A percentile compares a stretch with the other conserved stretches of the same genome.
phyloP scores from a whole-genome alignment of 2,888 invertebrate species.

The Pterostichus madidus region DNA sequence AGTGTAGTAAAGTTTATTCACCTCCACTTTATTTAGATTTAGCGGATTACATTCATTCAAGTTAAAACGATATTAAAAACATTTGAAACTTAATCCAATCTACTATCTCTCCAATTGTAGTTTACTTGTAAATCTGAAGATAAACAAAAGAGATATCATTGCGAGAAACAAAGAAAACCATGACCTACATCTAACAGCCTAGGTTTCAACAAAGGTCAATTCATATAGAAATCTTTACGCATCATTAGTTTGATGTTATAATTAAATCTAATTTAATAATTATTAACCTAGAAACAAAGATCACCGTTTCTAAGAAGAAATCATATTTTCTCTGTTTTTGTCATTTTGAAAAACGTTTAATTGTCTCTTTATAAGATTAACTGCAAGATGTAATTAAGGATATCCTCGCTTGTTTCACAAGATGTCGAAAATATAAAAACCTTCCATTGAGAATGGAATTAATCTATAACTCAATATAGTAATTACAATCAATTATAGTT shows the following conservation, averaged over 20 bases:
- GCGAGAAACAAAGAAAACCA: conserved; percentile 1
- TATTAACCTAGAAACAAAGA: conserved; percentile 46
- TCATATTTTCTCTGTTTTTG: conserved; percentile 38
- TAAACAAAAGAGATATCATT: not conserved
- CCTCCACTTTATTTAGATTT: not conserved
- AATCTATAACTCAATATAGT: conserved; percentile 40
- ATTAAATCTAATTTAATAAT: conserved; percentile 39
- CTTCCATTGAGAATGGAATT: conserved; percentile 29
- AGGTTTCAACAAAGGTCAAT: conserved; percentile 23
- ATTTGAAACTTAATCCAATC: not conserved
- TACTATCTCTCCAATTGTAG: not conserved
- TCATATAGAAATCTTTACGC: conserved; percentile 41
- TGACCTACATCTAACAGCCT: conserved; percentile 7
- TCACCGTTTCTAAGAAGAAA: not conserved
- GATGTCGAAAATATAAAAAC: conserved; percentile 35
- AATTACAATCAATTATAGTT: conserved; percentile 30
- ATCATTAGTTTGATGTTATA: conserved; percentile 15
- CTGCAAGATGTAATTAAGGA: conserved; percentile 8
- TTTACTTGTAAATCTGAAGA: not conserved
- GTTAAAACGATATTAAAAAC: conserved; percentile 25
- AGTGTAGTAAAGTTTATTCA: conserved; percentile 47
- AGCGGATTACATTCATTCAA: not conserved
- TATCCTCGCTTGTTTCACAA: conserved; percentile 19
- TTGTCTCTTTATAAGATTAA: conserved; percentile 12
- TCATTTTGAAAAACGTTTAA: conserved; percentile 21